phyloP scores from a whole-genome alignment of 2,888 invertebrate genomes.

The Spisula solida region DNA sequence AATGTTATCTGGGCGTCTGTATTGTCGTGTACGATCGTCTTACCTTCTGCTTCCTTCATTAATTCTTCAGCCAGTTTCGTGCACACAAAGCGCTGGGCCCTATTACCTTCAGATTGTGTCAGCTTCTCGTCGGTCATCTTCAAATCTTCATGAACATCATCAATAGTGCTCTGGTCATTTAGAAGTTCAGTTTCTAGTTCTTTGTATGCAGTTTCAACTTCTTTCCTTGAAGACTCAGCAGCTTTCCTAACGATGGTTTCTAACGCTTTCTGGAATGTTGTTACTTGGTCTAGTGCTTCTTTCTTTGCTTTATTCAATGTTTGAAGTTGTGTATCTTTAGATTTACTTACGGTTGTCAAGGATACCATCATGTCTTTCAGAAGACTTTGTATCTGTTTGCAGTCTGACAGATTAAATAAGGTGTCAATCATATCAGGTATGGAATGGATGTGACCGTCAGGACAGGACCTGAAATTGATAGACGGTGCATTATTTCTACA shows the following conservation, averaged over 20 bases:
- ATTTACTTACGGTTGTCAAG: neutral
- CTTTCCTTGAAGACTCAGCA: neutral
- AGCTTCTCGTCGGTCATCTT: neutral
- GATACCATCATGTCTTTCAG: constrained; percentile 1
- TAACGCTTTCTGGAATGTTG: neutral
- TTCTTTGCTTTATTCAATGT: neutral
- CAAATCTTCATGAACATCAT: neutral
- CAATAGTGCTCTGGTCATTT: neutral
- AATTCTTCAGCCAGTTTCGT: neutral
- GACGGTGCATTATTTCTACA: too few species aligned
- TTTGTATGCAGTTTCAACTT: neutral
- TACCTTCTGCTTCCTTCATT: neutral
- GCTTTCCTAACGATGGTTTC: neutral
- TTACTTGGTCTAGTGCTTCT: neutral
- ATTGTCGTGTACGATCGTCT: neutral
- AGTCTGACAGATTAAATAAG: constrained; percentile 1
- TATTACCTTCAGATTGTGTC: constrained; percentile 21
- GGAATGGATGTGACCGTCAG: constrained; percentile 20
- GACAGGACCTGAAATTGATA: constrained; percentile 18
- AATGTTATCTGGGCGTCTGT: neutral
- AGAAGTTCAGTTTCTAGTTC: neutral
- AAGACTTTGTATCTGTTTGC: neutral
- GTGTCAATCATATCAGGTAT: constrained; percentile 29
- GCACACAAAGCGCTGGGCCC: constrained; percentile 29
- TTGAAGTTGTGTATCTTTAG: neutral